Conservation (phyloP, 2,113 vertebrate genomes). For the Syngnathus typhle region DNA sequence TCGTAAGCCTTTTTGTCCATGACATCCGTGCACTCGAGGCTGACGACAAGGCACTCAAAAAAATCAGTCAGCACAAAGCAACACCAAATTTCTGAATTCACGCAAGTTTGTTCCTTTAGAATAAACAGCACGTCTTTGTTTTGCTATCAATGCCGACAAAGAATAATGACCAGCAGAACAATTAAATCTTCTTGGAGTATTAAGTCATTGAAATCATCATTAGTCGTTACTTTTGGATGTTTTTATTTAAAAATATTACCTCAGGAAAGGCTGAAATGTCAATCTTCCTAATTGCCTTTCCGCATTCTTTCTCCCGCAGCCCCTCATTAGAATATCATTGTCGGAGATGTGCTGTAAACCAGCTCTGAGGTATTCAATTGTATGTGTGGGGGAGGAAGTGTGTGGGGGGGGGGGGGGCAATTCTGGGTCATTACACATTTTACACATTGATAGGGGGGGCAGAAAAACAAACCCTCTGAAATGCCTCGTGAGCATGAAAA, state of each 20-base stretch:
- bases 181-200: neutral
- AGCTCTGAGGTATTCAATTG: constrained; percentile 4
- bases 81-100: no score
- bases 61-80: no score
- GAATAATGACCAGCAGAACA: neutral
- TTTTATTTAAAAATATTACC: neutral
- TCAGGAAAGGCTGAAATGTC: neutral
- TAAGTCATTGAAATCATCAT: no score
- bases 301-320: neutral
- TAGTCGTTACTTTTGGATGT: neutral
- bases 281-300: neutral
- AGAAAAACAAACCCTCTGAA: neutral
- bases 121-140: neutral
- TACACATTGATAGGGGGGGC: neutral
- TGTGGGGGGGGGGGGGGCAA: neutral
- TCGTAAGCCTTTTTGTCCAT: neutral
- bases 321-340: constrained; percentile 7
- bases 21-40: neutral
- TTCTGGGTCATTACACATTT: constrained; percentile 12
- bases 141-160: neutral
- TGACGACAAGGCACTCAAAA: neutral
- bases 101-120: neutral
- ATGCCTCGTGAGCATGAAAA: neutral
- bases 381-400: neutral
- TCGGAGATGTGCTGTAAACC: constrained; percentile 13